A percentile compares a stretch with the other conserved stretches of the same genome.
Evolutionary conservation across 2,113 vertebrate species (phyloP).

Genomic region (Carollia perspicillata): DNA sequence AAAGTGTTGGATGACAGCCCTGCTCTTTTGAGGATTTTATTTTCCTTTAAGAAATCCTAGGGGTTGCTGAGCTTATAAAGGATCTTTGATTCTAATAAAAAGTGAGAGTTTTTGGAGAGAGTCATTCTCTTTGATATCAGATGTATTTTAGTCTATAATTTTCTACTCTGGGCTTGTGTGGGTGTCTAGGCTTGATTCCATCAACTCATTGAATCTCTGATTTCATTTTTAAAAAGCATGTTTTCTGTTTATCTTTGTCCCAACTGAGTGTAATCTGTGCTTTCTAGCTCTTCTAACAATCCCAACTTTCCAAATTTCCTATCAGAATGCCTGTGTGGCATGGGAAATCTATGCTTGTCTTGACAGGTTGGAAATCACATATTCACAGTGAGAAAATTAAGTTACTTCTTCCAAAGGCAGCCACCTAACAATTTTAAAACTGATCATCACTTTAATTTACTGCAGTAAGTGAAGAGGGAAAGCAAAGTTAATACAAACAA

Average conservation of each 20-base stretch:
- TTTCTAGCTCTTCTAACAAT: not conserved
- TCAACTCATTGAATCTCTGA: not conserved
- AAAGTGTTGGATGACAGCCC: conserved; percentile 72
- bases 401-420: not conserved
- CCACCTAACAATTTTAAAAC: conserved; percentile 19
- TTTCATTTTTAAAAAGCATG: not conserved
- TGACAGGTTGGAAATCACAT: not conserved
- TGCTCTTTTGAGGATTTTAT: conserved; percentile 26
- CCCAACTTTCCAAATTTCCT: not conserved
- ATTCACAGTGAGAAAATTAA: conserved; percentile 10
- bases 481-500: not conserved
- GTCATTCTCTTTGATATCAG: conserved; percentile 33
- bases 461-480: not conserved
- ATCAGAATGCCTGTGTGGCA: not conserved
- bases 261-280: not conserved
- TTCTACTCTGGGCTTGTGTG: not conserved
- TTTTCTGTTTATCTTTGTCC: conserved; percentile 56
- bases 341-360: not conserved
- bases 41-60: conserved; percentile 47
- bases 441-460: not conserved
- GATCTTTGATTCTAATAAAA: conserved; percentile 49
- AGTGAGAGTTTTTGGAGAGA: conserved; percentile 38
- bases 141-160: conserved; percentile 21
- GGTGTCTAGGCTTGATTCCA: conserved; percentile 17
- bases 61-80: conserved; percentile 34